Percentiles rank a stretch among this genome's conserved stretches.
These are phyloP conservation scores for Strongylocentrotus purpuratus DNA, from an alignment of 35 echinoderm and acorn worm species.

Conservation along the genomic window DNA sequence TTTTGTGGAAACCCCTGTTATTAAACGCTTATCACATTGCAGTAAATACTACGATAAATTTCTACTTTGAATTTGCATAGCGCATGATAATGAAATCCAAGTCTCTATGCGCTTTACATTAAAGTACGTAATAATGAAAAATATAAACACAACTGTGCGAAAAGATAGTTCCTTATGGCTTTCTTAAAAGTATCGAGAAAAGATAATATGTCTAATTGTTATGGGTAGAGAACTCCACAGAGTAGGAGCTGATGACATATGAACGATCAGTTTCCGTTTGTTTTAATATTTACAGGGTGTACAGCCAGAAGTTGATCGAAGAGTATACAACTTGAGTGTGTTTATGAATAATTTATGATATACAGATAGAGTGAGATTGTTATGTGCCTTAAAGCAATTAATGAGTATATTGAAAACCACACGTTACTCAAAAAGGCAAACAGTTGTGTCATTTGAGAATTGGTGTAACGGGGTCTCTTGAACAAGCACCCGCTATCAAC, in stretches of 20 bases:
- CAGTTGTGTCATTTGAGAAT: neutral
- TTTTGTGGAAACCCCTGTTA: no score
- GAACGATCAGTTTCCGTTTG: neutral
- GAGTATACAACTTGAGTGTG: neutral
- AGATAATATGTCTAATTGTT: neutral
- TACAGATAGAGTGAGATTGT: neutral
- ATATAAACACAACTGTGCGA: no score
- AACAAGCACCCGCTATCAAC: conserved; percentile 15
- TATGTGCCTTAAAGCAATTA: neutral
- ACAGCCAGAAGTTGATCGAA: neutral
- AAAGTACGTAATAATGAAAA: no score
- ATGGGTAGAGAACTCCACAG: neutral
- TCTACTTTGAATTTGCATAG: no score
- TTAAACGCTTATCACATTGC: no score
- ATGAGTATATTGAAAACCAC: conserved; percentile 9
- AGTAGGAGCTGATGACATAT: neutral
- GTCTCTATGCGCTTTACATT: no score
- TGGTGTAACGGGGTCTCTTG: neutral
- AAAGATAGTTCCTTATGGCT: neutral
- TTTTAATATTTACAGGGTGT: neutral
- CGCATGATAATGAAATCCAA: no score
- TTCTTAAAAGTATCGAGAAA: neutral
- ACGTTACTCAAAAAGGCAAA: neutral
- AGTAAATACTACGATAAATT: no score
- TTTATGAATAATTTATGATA: neutral